These are phyloP conservation scores for Microhierax caerulescens DNA, from an alignment of 2,797 vertebrate genomes.

Conservation along the genomic window DNA sequence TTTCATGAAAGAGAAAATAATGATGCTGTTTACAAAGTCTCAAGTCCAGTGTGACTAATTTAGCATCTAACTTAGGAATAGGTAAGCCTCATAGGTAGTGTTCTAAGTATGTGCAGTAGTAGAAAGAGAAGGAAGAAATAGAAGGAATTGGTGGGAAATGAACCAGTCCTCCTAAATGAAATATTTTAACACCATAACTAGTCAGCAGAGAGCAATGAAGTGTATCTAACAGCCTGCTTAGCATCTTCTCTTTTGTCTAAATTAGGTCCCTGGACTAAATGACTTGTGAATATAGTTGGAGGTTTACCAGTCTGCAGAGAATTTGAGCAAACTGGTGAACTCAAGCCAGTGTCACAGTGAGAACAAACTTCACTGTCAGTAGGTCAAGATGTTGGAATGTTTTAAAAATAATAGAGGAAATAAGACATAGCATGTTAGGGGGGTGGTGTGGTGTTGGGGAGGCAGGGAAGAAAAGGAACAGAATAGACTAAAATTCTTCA, in stretches of 20 bases:
- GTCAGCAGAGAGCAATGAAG: background rate
- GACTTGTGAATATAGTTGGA: background rate
- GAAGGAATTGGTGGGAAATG: background rate
- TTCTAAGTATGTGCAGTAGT: background rate
- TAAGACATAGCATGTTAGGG: background rate
- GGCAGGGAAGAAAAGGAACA: background rate
- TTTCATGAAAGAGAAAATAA: conserved; percentile 11
- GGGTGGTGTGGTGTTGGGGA: no score
- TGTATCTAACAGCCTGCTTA: background rate
- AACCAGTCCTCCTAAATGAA: background rate
- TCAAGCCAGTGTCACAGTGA: background rate
- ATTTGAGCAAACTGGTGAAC: background rate
- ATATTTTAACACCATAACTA: background rate
- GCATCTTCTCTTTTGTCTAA: background rate
- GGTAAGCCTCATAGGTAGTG: background rate
- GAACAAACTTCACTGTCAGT: background rate
- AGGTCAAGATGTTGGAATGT: background rate
- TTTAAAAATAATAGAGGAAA: background rate
- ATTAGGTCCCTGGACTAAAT: background rate
- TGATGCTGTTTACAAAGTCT: background rate
- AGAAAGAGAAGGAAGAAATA: background rate
- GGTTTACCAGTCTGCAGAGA: background rate
- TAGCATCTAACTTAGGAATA: background rate
- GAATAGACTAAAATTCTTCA: background rate
- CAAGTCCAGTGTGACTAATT: conserved; percentile 5